A percentile compares a stretch with the other conserved stretches of the same genome.
These are phyloP conservation scores for Chirona hameri DNA, from an alignment of 2,888 invertebrate genomes.

Conservation along the genomic window DNA sequence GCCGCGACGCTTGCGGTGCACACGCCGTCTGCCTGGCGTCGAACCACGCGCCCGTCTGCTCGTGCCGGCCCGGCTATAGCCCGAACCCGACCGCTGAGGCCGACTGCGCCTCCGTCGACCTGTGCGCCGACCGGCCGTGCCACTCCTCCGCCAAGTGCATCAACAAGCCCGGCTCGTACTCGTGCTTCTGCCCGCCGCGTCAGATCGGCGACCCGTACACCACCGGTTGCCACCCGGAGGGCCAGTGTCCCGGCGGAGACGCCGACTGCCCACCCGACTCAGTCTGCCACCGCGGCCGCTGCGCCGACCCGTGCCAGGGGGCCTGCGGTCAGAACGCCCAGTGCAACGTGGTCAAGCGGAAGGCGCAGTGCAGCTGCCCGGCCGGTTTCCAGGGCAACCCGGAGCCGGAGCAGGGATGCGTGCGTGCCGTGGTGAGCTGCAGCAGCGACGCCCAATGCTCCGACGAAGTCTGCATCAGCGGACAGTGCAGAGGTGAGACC, in stretches of 20 bases:
- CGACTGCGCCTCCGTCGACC: constrained; percentile 59
- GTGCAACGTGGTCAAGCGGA: constrained; percentile 71
- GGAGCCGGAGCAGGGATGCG: constrained; percentile 63
- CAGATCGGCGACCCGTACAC: constrained; percentile 71
- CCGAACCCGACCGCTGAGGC: constrained; percentile 80
- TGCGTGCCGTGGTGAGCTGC: constrained; percentile 65
- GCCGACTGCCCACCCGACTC: constrained; percentile 71
- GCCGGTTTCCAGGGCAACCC: constrained; percentile 68
- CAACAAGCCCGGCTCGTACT: constrained; percentile 54
- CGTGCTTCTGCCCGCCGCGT: constrained; percentile 74
- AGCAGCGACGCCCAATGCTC: constrained; percentile 68
- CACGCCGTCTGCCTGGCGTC: constrained; percentile 85
- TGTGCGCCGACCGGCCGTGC: constrained; percentile 57
- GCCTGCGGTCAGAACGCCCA: constrained; percentile 77
- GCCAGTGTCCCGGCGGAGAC: constrained; percentile 67
- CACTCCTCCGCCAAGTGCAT: constrained; percentile 76
- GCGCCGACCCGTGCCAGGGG: constrained; percentile 75
- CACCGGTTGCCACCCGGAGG: constrained; percentile 73
- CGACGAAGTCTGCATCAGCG: constrained; percentile 67
- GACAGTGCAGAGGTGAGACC: constrained; percentile 66
- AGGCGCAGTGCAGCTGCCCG: constrained; percentile 74
- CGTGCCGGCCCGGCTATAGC: constrained; percentile 78
- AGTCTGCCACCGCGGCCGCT: constrained; percentile 65
- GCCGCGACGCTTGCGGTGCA: constrained; percentile 76
- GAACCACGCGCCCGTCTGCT: constrained; percentile 74